Evolutionary conservation across 1,140 invertebrate genomes (phyloP).

Genomic region (Drosophila kikkawai): DNA sequence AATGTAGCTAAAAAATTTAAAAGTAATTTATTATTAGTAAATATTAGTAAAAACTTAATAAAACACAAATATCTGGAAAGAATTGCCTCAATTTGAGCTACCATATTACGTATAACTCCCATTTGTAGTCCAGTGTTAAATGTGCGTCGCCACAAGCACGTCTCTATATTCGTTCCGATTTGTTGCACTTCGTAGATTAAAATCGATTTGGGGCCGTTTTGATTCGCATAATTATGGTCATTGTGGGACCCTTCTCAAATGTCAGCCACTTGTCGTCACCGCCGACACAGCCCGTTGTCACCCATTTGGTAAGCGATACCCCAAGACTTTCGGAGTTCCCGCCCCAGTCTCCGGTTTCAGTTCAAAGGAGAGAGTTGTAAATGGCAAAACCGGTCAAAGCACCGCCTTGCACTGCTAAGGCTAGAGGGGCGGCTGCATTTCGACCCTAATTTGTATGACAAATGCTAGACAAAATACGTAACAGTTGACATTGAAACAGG

Average conservation of each 20-base stretch:
- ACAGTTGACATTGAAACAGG: conserved; percentile 44
- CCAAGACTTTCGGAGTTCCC: not conserved
- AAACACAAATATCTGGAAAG: no score
- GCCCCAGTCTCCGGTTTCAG: not conserved
- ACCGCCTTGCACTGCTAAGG: conserved; percentile 26
- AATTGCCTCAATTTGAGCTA: no score
- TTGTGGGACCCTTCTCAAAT: conserved; percentile 18
- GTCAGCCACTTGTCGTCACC: conserved; percentile 43
- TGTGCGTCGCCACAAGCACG: conserved; percentile 23
- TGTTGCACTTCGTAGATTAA: conserved; percentile 26
- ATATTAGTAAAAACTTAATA: no score
- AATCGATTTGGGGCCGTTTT: conserved; percentile 21
- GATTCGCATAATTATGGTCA: conserved; percentile 34
- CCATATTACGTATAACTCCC: not conserved
- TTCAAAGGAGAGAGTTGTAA: conserved; percentile 8
- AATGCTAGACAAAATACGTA: conserved; percentile 21
- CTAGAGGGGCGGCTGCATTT: conserved; percentile 16
- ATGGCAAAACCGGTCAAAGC: conserved; percentile 34
- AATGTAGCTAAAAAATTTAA: not conserved
- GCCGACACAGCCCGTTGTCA: conserved; percentile 16
- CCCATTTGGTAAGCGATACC: conserved; percentile 12
- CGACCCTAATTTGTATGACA: conserved; percentile 14
- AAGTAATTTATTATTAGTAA: no score
- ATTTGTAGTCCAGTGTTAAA: conserved; percentile 3
- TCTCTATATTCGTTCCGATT: conserved; percentile 20